Conservation (phyloP, 2,888 invertebrate species). For the Polydesmus complanatus region DNA sequence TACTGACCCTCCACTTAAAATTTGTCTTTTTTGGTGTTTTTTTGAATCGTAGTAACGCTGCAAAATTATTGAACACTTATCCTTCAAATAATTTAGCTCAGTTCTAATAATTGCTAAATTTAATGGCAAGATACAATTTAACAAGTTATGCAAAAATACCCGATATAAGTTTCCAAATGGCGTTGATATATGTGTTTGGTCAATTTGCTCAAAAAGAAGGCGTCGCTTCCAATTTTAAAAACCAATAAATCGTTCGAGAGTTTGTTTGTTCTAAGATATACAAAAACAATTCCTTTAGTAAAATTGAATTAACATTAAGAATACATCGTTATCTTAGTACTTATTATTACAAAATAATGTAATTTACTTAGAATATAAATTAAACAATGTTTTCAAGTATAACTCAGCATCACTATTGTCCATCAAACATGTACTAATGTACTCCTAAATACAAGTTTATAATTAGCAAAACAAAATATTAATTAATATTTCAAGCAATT, state of each 20-base stretch:
- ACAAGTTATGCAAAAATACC: constrained; percentile 35
- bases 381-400: constrained; percentile 75
- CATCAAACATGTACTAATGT: constrained; percentile 63
- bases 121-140: constrained; percentile 20
- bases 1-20: constrained; percentile 66
- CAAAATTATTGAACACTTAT: constrained; percentile 57
- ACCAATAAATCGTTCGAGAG: constrained; percentile 55
- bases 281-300: constrained; percentile 7
- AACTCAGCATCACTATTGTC: constrained; percentile 71
- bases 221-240: constrained; percentile 66
- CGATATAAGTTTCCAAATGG: constrained; percentile 54
- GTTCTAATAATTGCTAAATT: constrained; percentile 31
- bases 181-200: constrained; percentile 66
- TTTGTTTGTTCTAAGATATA: constrained; percentile 48
- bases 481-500: neutral
- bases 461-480: constrained; percentile 15
- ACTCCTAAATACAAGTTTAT: constrained; percentile 46
- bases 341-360: neutral
- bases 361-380: constrained; percentile 69
- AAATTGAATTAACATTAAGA: constrained; percentile 7
- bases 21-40: constrained; percentile 85
- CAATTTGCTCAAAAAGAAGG: constrained; percentile 58
- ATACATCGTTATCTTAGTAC: constrained; percentile 18
- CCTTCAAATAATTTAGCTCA: constrained; percentile 63
- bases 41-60: constrained; percentile 80